Evolutionary conservation across 2,113 vertebrate genomes (phyloP).

Genomic region (Bubo bubo): DNA sequence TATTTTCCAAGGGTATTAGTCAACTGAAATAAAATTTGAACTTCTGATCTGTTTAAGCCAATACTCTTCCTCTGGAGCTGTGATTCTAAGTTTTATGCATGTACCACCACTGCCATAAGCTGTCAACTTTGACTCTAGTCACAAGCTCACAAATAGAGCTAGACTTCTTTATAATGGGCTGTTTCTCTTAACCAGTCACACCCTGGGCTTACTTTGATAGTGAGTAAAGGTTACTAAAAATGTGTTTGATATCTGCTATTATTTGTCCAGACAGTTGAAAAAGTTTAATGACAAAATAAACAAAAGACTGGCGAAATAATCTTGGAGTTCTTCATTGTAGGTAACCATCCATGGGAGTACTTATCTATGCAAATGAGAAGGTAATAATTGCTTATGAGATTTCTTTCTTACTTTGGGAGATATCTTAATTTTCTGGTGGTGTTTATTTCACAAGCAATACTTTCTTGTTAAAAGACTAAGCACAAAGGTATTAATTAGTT

Average conservation of each 20-base stretch:
- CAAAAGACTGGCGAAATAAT: neutral
- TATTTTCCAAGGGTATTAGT: constrained; percentile 16
- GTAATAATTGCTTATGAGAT: rapidly evolving
- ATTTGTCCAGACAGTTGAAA: neutral
- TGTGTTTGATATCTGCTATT: neutral
- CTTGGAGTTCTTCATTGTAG: neutral
- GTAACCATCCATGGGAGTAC: neutral
- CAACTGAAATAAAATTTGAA: neutral
- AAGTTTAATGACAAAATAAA: neutral
- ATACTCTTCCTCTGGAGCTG: neutral
- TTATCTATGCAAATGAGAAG: neutral
- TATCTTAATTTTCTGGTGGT: neutral
- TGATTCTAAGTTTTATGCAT: neutral
- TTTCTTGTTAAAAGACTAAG: neutral
- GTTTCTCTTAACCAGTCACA: neutral
- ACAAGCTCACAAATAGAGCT: neutral
- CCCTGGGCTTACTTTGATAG: neutral
- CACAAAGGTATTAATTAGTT: neutral
- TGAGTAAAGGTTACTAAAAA: neutral
- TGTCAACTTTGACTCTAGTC: neutral
- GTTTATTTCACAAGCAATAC: neutral
- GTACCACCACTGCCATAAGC: neutral
- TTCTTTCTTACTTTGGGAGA: neutral
- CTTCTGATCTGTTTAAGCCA: neutral
- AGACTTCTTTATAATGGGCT: neutral